Evolutionary conservation across 2,113 vertebrate genomes (phyloP).

Genomic region (Ageneiosus marmoratus): DNA sequence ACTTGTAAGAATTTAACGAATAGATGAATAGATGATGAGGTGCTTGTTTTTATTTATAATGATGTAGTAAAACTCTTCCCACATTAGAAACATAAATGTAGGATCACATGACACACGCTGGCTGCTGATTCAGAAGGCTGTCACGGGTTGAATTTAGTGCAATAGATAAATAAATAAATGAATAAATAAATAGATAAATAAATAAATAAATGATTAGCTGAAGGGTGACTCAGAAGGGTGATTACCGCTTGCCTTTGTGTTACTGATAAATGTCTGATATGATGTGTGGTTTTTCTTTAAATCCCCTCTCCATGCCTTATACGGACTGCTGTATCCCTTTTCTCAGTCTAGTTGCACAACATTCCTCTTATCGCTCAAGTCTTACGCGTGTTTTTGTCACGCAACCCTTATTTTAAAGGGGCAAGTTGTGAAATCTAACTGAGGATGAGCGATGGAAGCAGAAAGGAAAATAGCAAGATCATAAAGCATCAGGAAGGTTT

Average conservation of each 20-base stretch:
- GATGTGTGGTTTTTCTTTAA: neutral
- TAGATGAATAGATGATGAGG: too few relatives aligned
- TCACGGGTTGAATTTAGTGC: neutral
- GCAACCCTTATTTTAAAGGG: slow-evolving; percentile 12
- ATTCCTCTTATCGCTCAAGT: slow-evolving; percentile 26
- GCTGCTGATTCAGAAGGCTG: neutral
- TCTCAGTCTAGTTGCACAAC: slow-evolving; percentile 32
- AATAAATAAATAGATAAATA: neutral
- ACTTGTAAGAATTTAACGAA: too few relatives aligned
- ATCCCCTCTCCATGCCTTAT: too few relatives aligned
- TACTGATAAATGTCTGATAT: neutral
- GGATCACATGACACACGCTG: neutral
- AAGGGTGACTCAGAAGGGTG: neutral
- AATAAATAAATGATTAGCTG: neutral
- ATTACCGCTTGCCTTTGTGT: neutral
- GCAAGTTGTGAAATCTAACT: neutral
- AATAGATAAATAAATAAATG: too few relatives aligned
- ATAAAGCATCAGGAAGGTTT: neutral
- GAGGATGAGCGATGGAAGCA: neutral
- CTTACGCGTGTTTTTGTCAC: slow-evolving; percentile 14
- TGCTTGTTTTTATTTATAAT: too few relatives aligned
- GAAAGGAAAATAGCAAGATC: neutral
- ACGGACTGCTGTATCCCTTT: neutral
- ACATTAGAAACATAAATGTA: neutral
- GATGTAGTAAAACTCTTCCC: neutral